Evolutionary conservation across 1,140 invertebrate genomes (phyloP).

Genomic region (Drosophila ohnishii): DNA sequence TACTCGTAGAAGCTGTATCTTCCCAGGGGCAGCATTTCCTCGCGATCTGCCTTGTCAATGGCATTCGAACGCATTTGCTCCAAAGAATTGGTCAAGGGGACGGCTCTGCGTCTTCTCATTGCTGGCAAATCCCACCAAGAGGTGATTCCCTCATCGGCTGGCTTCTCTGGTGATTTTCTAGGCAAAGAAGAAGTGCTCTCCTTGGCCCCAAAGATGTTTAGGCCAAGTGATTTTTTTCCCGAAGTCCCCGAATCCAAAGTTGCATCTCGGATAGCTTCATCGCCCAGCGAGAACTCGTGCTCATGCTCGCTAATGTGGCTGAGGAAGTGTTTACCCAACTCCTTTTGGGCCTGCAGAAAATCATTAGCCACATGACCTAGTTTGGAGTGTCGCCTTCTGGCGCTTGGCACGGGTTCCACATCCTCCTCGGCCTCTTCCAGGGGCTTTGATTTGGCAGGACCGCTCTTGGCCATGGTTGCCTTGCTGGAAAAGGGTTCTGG

Average conservation of each 20-base stretch:
- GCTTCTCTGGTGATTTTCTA: constrained; percentile 26
- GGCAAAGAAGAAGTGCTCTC: neutral
- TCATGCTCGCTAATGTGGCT: constrained; percentile 67
- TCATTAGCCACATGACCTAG: constrained; percentile 51
- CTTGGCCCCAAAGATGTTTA: constrained; percentile 45
- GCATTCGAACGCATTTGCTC: constrained; percentile 55
- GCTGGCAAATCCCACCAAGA: constrained; percentile 76
- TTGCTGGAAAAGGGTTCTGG: constrained; percentile 73
- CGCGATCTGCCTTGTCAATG: constrained; percentile 64
- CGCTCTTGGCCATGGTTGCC: constrained; percentile 34
- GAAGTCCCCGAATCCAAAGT: constrained; percentile 7
- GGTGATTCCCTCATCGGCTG: constrained; percentile 34
- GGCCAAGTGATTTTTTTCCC: neutral
- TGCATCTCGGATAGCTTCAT: constrained; percentile 21
- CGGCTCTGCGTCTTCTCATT: constrained; percentile 55
- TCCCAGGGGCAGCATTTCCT: constrained; percentile 58
- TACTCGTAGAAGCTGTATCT: constrained; percentile 57
- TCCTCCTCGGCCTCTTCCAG: constrained; percentile 27
- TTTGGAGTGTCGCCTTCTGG: constrained; percentile 32
- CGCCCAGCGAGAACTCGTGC: constrained; percentile 38
- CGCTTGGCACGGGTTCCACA: constrained; percentile 45
- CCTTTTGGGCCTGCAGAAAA: constrained; percentile 65
- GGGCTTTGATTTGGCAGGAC: constrained; percentile 9
- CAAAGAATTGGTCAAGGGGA: constrained; percentile 20
- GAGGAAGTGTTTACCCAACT: constrained; percentile 68